phyloP scores from a whole-genome alignment of 53 echinoderm and acorn worm species.

The Henricia sp. region DNA sequence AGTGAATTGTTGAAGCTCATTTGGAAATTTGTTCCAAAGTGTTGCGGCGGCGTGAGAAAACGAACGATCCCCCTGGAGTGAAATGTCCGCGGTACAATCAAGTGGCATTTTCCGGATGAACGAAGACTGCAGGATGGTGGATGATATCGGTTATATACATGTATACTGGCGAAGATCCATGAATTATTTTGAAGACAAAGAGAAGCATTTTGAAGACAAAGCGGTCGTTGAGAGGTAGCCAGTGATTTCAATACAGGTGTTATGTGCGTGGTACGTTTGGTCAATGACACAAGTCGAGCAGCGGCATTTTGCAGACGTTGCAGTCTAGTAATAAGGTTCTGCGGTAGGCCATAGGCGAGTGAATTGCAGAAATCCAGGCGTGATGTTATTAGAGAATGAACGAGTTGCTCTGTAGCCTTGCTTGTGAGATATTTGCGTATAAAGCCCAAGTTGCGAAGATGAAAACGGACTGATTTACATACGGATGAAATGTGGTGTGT shows the following conservation, averaged over 20 bases:
- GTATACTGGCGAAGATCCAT: too few relatives aligned
- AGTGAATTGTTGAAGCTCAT: too few relatives aligned
- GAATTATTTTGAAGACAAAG: too few relatives aligned
- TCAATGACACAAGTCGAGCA: conserved; percentile 6
- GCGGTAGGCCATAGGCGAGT: not conserved
- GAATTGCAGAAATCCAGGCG: conserved; percentile 14
- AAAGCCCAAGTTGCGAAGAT: not conserved
- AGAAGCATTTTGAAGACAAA: not conserved
- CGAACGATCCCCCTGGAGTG: too few relatives aligned
- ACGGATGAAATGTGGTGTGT: not conserved
- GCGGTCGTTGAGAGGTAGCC: not conserved
- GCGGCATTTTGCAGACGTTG: conserved; percentile 11
- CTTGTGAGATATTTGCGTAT: not conserved
- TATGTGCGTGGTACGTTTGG: conserved; percentile 1
- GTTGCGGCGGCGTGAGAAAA: too few relatives aligned
- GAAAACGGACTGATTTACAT: conserved; percentile 3
- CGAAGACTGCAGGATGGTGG: too few relatives aligned
- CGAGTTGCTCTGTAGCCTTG: conserved; percentile 6
- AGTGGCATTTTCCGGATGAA: too few relatives aligned
- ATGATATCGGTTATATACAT: too few relatives aligned
- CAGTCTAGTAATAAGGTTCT: not conserved
- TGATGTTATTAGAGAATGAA: not conserved
- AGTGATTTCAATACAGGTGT: not conserved
- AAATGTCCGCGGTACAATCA: too few relatives aligned
- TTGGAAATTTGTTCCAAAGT: too few relatives aligned